Conservation (phyloP, 2,888 invertebrate genomes). For the Lapara coniferarum region DNA sequence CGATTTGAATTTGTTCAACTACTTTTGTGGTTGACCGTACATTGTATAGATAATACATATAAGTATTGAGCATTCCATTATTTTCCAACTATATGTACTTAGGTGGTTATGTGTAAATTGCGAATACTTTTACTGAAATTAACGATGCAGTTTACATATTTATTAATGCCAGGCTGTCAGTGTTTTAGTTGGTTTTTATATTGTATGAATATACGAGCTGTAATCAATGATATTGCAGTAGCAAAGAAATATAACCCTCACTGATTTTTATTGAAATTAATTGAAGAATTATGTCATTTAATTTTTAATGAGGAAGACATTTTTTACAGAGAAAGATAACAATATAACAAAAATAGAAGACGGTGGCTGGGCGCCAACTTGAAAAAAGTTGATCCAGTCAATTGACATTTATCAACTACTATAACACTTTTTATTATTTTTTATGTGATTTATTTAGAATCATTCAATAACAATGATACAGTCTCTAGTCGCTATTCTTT, state of each 20-base stretch:
- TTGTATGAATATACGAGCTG: background rate
- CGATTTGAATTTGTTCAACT: too few relatives aligned
- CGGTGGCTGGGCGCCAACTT: background rate
- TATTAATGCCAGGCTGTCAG: too few relatives aligned
- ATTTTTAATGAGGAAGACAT: background rate
- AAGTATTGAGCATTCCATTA: background rate
- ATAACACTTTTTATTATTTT: background rate
- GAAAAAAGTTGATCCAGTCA: background rate
- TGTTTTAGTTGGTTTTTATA: slow-evolving; percentile 23
- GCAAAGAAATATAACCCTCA: background rate
- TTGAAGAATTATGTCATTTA: too few relatives aligned
- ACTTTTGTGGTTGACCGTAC: too few relatives aligned
- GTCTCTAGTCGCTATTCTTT: background rate
- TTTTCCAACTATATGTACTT: background rate
- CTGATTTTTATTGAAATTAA: background rate
- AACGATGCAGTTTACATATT: slow-evolving; percentile 1
- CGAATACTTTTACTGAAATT: slow-evolving; percentile 20
- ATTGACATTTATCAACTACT: background rate
- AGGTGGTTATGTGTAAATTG: slow-evolving; percentile 15
- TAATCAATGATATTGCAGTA: background rate
- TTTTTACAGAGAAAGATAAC: background rate
- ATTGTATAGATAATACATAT: background rate
- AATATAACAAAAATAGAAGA: background rate
- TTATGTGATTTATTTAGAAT: background rate
- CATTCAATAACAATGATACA: background rate